These are phyloP conservation scores for Zootermopsis nevadensis DNA, from an alignment of 2,888 invertebrate genomes.

Conservation along the genomic window DNA sequence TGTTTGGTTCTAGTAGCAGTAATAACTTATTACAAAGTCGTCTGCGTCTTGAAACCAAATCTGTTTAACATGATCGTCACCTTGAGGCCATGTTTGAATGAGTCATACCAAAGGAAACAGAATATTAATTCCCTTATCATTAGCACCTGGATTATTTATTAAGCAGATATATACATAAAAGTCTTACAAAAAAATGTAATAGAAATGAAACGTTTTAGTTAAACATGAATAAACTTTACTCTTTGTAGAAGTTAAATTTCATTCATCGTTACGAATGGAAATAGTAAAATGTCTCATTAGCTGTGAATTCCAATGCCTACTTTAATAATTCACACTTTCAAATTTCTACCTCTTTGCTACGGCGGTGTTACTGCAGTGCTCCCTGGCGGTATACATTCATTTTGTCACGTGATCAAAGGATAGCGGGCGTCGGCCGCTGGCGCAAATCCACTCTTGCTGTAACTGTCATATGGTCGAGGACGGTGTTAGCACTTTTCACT, in stretches of 20 bases:
- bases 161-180: no score
- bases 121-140: not conserved
- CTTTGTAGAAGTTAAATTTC: no score
- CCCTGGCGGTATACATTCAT: constrained; percentile 15
- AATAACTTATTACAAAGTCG: constrained; percentile 14
- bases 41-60: not conserved
- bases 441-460: constrained; percentile 34
- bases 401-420: constrained; percentile 37
- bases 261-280: no score
- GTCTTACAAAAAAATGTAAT: no score
- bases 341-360: not conserved
- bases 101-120: not conserved
- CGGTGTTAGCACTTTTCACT: constrained; percentile 15
- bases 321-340: no score
- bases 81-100: constrained; percentile 7
- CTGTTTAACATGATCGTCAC: not conserved
- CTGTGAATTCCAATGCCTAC: no score
- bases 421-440: constrained; percentile 48
- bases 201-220: no score
- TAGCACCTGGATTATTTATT: no score
- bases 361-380: not conserved
- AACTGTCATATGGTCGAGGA: constrained; percentile 41
- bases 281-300: no score
- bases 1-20: not conserved
- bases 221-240: no score